Conservation (phyloP, 2,113 vertebrate genomes). For the Chrysochloris asiatica region DNA sequence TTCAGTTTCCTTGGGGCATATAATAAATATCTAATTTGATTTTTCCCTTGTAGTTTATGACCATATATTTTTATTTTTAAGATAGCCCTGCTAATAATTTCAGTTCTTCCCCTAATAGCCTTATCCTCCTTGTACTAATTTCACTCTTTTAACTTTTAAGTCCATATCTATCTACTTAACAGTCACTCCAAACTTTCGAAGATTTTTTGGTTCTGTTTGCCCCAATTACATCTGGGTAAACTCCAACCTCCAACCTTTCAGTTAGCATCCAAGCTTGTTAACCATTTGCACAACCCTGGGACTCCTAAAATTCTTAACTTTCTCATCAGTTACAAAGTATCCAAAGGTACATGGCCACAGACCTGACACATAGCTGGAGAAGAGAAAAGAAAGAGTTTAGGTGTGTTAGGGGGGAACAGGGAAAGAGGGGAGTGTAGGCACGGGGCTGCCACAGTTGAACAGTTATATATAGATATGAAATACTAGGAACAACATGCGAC, state of each 20-base stretch:
- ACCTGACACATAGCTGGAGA: too few relatives aligned
- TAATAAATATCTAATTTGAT: background rate
- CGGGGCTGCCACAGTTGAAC: background rate
- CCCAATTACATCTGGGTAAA: background rate
- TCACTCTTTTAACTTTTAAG: background rate
- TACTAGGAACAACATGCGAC: fast-evolving
- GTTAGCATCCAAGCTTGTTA: background rate
- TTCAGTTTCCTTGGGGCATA: background rate
- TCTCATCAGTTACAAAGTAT: background rate
- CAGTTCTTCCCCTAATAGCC: background rate
- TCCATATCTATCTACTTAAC: background rate
- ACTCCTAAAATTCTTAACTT: background rate
- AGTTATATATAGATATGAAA: background rate
- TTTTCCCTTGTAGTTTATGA: background rate
- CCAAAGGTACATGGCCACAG: background rate
- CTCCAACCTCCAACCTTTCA: background rate
- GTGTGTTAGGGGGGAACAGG: fast-evolving
- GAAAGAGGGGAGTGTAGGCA: fast-evolving
- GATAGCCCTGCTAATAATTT: background rate
- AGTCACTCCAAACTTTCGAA: background rate
- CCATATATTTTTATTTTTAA: background rate
- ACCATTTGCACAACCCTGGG: background rate
- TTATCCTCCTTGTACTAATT: background rate
- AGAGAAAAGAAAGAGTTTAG: background rate
- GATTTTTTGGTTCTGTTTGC: background rate